These are phyloP conservation scores for Tauraco hartlaubi DNA, from an alignment of 2,797 vertebrate genomes.

Conservation along the genomic window DNA sequence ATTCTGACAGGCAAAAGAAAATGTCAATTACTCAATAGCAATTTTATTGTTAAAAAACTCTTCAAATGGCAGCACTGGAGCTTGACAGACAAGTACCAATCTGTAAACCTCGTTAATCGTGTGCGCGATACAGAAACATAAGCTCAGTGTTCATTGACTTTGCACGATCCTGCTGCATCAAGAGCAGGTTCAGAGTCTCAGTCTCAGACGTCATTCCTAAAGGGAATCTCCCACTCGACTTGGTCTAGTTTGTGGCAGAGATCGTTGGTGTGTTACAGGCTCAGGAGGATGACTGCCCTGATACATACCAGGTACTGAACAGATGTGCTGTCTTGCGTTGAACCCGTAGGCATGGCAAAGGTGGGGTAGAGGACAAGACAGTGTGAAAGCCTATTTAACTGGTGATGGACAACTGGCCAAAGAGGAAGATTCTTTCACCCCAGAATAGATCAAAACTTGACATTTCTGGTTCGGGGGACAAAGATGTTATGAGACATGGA, in stretches of 20 bases:
- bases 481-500: not conserved
- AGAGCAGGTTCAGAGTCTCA: not conserved
- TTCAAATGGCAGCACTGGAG: not conserved
- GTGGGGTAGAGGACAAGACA: too few species aligned
- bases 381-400: not conserved
- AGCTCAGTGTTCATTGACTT: not conserved
- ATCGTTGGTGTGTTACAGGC: not conserved
- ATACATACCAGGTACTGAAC: accelerated
- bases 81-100: not conserved
- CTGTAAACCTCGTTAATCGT: not conserved
- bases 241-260: not conserved
- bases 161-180: not conserved
- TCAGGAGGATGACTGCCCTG: not conserved
- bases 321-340: not conserved
- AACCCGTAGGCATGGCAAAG: not conserved
- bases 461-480: not conserved
- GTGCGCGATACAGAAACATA: not conserved
- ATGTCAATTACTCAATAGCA: not conserved
- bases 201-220: not conserved
- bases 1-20: constrained; percentile 15
- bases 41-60: not conserved
- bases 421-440: not conserved
- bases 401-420: not conserved
- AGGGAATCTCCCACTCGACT: not conserved
- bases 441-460: not conserved